Evolutionary conservation across 2,797 vertebrate genomes (phyloP).

Genomic region (Labroides dimidiatus): DNA sequence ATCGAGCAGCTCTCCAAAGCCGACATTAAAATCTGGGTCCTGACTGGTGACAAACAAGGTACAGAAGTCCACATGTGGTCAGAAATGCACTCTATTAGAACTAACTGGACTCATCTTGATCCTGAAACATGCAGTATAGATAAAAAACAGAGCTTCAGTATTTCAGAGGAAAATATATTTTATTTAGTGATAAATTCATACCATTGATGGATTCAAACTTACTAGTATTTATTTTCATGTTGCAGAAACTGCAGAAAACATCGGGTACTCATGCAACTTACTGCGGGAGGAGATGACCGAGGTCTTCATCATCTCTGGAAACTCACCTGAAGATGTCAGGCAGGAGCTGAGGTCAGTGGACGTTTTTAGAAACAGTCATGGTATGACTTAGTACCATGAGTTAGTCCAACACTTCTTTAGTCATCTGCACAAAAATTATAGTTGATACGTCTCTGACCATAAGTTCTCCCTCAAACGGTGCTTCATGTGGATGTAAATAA

Average conservation of each 20-base stretch:
- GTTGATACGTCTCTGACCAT: too few relatives aligned
- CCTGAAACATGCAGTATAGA: too few relatives aligned
- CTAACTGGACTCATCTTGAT: too few relatives aligned
- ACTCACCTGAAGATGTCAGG: conserved; percentile 81
- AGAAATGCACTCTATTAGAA: too few relatives aligned
- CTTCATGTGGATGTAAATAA: too few relatives aligned
- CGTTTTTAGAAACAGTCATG: neutral
- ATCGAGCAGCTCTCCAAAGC: conserved; percentile 91
- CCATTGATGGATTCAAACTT: neutral
- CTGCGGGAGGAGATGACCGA: conserved; percentile 92
- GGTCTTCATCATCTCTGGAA: conserved; percentile 86
- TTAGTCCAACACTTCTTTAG: neutral
- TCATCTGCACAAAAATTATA: too few relatives aligned
- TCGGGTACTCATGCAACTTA: conserved; percentile 94
- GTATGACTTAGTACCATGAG: neutral
- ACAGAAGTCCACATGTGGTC: neutral
- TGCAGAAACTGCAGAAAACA: conserved; percentile 95
- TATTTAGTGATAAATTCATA: too few relatives aligned
- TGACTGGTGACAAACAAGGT: conserved; percentile 99
- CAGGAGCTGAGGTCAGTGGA: conserved; percentile 89
- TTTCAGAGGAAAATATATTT: too few relatives aligned
- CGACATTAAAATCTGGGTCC: conserved; percentile 95
- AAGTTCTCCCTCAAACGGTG: too few relatives aligned
- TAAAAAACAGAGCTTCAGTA: too few relatives aligned
- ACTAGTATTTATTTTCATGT: conserved; percentile 5